A percentile compares a stretch with the other conserved stretches of the same genome.
These are phyloP conservation scores for Asbolus verrucosus DNA, from an alignment of 1,140 invertebrate genomes.

Conservation along the genomic window DNA sequence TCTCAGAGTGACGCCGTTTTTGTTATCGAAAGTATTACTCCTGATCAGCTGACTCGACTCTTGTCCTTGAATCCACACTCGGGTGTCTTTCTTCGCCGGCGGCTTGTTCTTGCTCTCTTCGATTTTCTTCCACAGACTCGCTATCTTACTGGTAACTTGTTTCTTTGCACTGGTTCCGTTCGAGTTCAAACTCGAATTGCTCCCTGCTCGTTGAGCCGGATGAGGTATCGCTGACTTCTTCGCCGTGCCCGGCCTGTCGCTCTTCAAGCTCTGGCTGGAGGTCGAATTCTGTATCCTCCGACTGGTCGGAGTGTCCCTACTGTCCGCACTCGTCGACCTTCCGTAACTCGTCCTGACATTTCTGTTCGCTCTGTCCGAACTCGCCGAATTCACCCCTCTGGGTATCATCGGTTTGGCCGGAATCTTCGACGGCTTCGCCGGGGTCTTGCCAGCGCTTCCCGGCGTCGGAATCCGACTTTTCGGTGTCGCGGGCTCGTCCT, in stretches of 20 bases:
- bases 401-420: too few relatives aligned
- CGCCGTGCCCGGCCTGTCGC: slow-evolving; percentile 66
- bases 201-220: slow-evolving; percentile 49
- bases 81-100: slow-evolving; percentile 70
- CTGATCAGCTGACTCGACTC: slow-evolving; percentile 53
- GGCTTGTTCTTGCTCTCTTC: slow-evolving; percentile 79
- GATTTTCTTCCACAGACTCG: slow-evolving; percentile 88
- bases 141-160: slow-evolving; percentile 87
- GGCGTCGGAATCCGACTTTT: slow-evolving; percentile 12
- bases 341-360: slow-evolving; percentile 46
- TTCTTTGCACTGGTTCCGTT: slow-evolving; percentile 59
- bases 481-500: slow-evolving; percentile 73
- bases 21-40: slow-evolving; percentile 57
- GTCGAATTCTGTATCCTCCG: slow-evolving; percentile 66
- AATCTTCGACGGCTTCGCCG: not conserved
- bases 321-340: slow-evolving; percentile 63
- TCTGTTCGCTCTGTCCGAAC: slow-evolving; percentile 58
- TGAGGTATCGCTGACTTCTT: slow-evolving; percentile 63
- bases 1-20: slow-evolving; percentile 57
- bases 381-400: slow-evolving; percentile 56
- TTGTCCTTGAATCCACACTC: slow-evolving; percentile 71
- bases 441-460: slow-evolving; percentile 30
- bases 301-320: too few relatives aligned
- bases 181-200: slow-evolving; percentile 51
- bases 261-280: slow-evolving; percentile 71